A percentile compares a stretch with the other conserved stretches of the same genome.
Evolutionary conservation across 2,888 invertebrate genomes (phyloP).

Genomic region (Rotaria socialis): DNA sequence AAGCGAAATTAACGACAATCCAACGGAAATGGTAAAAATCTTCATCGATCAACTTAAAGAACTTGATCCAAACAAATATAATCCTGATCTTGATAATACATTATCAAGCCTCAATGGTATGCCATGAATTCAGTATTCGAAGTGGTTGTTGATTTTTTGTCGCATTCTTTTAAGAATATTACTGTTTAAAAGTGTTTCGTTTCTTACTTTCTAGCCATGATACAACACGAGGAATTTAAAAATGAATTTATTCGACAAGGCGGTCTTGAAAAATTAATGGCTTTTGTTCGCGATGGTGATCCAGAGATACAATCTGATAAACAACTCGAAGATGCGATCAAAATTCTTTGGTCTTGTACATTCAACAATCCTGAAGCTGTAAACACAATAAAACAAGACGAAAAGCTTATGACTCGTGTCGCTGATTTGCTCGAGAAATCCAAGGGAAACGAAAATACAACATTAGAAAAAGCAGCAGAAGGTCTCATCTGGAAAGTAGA

Average conservation of each 20-base stretch:
- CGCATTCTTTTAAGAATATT: no score
- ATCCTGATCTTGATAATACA: neutral
- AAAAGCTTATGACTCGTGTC: neutral
- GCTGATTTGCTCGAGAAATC: neutral
- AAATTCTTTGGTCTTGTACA: neutral
- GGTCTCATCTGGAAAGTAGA: neutral
- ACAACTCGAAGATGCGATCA: neutral
- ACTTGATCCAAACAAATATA: neutral
- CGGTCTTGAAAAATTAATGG: neutral
- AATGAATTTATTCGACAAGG: neutral
- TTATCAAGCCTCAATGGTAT: neutral
- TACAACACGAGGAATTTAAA: neutral
- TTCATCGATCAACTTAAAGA: neutral
- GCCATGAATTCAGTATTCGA: no score
- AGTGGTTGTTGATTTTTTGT: no score
- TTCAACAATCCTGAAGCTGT: neutral
- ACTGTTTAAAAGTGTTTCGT: no score
- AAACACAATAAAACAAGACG: neutral
- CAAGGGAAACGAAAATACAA: neutral
- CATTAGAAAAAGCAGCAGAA: neutral
- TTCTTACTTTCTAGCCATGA: neutral
- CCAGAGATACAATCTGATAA: neutral
- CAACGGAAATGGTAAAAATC: neutral
- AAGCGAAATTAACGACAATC: neutral
- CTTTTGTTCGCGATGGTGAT: neutral